Conservation (phyloP, 2,888 invertebrate species). For the Ormia ochracea region DNA sequence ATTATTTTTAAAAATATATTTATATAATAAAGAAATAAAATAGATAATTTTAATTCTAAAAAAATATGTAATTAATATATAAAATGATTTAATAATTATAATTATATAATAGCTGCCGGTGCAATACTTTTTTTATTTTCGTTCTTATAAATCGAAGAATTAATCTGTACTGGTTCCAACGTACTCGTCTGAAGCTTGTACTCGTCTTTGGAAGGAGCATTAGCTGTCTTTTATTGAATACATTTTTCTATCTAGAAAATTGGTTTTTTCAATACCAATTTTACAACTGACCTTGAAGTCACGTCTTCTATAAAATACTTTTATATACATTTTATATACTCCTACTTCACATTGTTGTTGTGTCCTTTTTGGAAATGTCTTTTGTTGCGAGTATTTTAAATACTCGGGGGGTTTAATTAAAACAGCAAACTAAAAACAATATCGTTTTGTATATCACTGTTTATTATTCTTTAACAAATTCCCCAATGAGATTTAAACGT, state of each 20-base stretch:
- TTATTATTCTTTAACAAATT: constrained; percentile 48
- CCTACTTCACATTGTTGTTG: constrained; percentile 4
- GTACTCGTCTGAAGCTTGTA: too few species aligned
- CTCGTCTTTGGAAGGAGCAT: too few species aligned
- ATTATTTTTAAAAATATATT: too few species aligned
- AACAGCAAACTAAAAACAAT: constrained; percentile 54
- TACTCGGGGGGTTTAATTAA: constrained; percentile 51
- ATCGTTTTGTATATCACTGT: constrained; percentile 7
- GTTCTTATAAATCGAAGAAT: too few species aligned
- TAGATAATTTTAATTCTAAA: too few species aligned
- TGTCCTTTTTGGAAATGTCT: neutral
- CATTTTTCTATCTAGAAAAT: neutral
- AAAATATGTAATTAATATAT: too few species aligned
- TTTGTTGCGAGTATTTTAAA: constrained; percentile 32
- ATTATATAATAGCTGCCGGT: too few species aligned
- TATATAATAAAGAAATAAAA: too few species aligned
- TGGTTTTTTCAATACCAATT: constrained; percentile 19
- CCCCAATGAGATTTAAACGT: constrained; percentile 41
- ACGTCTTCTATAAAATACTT: constrained; percentile 32
- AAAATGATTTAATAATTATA: too few species aligned
- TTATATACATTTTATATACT: neutral
- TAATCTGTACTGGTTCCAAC: too few species aligned
- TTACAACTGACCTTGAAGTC: constrained; percentile 40
- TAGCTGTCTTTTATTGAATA: neutral
- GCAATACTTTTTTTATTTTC: too few species aligned